A percentile compares a stretch with the other conserved stretches of the same genome.
Conservation (phyloP, 1,140 invertebrate genomes). For the Yoshiicerus persimilis region DNA sequence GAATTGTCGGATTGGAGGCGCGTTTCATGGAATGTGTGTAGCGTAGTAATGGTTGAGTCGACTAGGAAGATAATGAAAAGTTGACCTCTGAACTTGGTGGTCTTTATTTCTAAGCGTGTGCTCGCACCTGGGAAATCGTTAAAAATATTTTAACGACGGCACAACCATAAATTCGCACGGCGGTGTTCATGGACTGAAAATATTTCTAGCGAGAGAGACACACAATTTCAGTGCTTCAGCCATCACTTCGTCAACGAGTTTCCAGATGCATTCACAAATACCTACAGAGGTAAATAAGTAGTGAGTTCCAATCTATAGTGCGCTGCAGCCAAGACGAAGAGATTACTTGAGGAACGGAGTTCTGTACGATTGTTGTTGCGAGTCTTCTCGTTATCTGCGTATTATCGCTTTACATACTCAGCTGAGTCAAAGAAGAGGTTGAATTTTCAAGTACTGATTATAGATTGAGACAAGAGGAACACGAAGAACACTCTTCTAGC, state of each 20-base stretch:
- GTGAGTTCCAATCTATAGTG: too few relatives aligned
- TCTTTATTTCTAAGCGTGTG: constrained; percentile 44
- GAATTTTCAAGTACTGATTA: neutral
- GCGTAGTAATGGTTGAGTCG: neutral
- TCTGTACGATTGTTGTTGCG: neutral
- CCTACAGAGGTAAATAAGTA: neutral
- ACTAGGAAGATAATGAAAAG: constrained; percentile 43
- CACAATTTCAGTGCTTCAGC: neutral
- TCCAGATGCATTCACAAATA: neutral
- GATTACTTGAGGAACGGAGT: neutral
- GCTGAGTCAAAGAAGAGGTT: neutral
- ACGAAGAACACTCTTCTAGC: neutral
- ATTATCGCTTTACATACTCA: neutral
- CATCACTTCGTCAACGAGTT: neutral
- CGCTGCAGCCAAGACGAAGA: neutral
- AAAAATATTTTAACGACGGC: constrained; percentile 47
- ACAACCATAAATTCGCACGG: constrained; percentile 49
- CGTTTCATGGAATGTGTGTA: constrained; percentile 28
- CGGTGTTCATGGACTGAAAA: constrained; percentile 37
- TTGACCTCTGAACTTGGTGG: constrained; percentile 40
- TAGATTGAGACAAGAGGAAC: neutral
- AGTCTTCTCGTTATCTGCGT: neutral
- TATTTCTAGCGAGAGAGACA: constrained; percentile 24
- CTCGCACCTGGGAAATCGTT: constrained; percentile 48
- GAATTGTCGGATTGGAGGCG: neutral